These are phyloP conservation scores for Drosophila stalkeri DNA, from an alignment of 2,888 invertebrate genomes.

Conservation along the genomic window DNA sequence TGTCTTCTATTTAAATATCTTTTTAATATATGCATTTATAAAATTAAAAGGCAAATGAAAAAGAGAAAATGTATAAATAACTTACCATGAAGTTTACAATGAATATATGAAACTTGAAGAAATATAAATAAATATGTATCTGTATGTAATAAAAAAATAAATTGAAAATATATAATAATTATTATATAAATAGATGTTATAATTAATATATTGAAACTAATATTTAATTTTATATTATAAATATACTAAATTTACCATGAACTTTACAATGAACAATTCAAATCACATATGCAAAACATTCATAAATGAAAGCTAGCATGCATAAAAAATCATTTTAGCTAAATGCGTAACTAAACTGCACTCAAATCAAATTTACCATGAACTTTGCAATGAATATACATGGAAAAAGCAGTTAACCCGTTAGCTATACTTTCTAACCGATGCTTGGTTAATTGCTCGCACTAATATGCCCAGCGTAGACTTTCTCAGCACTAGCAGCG, in stretches of 20 bases:
- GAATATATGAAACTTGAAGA: not conserved
- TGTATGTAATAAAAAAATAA: not conserved
- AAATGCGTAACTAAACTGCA: not conserved
- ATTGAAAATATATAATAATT: not conserved
- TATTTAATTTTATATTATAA: too few species aligned
- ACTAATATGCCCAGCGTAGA: slow-evolving; percentile 25
- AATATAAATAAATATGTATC: not conserved
- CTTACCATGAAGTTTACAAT: not conserved
- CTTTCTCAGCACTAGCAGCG: slow-evolving; percentile 24
- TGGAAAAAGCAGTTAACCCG: not conserved
- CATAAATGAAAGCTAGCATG: too few species aligned
- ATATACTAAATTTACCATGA: not conserved
- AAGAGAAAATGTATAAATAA: too few species aligned
- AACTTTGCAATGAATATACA: not conserved
- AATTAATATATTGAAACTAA: too few species aligned
- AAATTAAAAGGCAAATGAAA: too few species aligned
- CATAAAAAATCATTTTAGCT: not conserved
- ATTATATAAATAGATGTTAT: not conserved
- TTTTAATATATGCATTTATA: too few species aligned
- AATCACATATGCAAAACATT: not conserved
- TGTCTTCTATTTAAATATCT: too few species aligned
- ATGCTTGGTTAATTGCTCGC: not conserved
- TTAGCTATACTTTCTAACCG: slow-evolving; percentile 10
- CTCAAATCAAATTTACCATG: slow-evolving; percentile 5
- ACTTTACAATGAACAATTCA: not conserved